Evolutionary conservation across 2,888 invertebrate species (phyloP), one percentile per base, ranked within the genome.

Genomic region (Xylota sylvarum): DNA sequence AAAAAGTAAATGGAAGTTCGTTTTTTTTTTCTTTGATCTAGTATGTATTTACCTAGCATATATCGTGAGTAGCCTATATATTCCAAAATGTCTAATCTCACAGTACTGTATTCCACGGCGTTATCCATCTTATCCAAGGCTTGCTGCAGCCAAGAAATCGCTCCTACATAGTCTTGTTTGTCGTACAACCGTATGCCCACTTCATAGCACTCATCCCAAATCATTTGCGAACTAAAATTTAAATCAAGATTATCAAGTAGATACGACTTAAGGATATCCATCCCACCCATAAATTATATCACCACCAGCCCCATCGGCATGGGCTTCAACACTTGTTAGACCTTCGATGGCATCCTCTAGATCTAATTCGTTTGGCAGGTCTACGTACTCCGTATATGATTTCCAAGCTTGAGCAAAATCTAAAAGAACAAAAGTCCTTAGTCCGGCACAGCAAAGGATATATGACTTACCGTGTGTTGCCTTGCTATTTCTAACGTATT

Each of bases 401-500:
- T 0, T 40, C 62, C 37, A 73, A 35, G 19, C 37, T 0, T 37
- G 7, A 5, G 4, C 27, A 23, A 73, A 62, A n/a, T 40, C 73
- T 60, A 10, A n/a, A 23, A 19, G 10, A 9, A 12, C 9, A 3
- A 23, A 23, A 2, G 23, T 23, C 23, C 23, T 23, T 23, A 23
- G 3, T 23, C 23, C 23, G 23, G 23, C 3, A 1, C 23, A 23
- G 3, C 23, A 23, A 23, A 3, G 23, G 3, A 23, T 6, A 43
- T 43, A 6, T 43, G 10, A 0, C 5, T 2, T 6, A 94, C 95
- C 94, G 91, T 93, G 92, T 72, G 94, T 82, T 1, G 70, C 94
- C 64, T 94, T 92, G 89, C 95, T 94, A 81, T 94, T 94, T 77
- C 94, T 93, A 90, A 97, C 95, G 5, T 19, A 52, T 0, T 52